Percentiles rank a stretch among this genome's conserved stretches.
Conservation (phyloP, 2,113 vertebrate species). For the Pavo muticus region DNA sequence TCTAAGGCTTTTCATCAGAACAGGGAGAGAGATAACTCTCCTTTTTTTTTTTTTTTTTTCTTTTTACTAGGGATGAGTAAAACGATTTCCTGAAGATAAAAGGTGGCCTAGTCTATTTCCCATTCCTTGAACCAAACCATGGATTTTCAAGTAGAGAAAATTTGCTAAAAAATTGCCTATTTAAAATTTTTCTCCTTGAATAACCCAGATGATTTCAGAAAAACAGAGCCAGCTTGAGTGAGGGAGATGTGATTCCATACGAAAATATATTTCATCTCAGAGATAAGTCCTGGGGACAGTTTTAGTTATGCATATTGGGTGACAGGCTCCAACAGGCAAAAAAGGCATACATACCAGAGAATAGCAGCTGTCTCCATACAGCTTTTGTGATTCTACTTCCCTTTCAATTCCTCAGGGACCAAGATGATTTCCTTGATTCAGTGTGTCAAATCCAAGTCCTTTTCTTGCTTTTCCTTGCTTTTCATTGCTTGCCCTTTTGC, state of each 20-base stretch:
- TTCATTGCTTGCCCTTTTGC: neutral
- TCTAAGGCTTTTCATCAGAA: neutral
- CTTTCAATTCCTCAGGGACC: neutral
- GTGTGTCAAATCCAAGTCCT: neutral
- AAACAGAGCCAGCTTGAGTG: rapidly evolving
- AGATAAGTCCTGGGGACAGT: neutral
- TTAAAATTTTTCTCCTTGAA: neutral
- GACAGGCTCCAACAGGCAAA: neutral
- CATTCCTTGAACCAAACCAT: neutral
- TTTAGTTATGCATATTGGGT: neutral
- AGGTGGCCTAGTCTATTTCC: neutral
- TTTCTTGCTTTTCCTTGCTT: neutral
- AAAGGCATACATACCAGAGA: neutral
- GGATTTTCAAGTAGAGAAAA: slow-evolving; percentile 30
- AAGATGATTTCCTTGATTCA: neutral
- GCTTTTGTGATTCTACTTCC: neutral
- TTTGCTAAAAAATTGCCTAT: neutral
- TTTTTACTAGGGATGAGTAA: neutral
- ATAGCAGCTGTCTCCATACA: neutral
- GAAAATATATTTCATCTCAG: neutral
- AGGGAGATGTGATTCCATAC: neutral
- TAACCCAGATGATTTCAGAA: slow-evolving; percentile 1
- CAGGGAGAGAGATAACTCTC: neutral
- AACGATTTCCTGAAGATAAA: slow-evolving; percentile 3
- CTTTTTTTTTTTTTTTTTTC: neutral